phyloP scores from a whole-genome alignment of 2,797 vertebrate genomes.

The Danio aesculapii region DNA sequence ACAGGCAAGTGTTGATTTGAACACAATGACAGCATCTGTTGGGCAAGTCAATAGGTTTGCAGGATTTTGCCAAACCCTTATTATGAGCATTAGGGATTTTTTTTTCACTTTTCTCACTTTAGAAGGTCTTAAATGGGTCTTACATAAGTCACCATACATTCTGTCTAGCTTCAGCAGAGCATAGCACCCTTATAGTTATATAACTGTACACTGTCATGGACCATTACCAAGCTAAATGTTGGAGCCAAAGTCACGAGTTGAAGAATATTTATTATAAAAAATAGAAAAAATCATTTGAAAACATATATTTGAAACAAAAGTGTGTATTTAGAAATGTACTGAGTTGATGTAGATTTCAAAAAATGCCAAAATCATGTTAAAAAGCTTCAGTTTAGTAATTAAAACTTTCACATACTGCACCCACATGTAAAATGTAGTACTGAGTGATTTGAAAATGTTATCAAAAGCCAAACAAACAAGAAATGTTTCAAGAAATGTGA shows the following conservation, averaged over 20 bases:
- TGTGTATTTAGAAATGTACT: neutral
- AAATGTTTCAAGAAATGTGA: neutral
- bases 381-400: too few species aligned
- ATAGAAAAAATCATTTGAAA: neutral
- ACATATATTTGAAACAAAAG: neutral
- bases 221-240: neutral
- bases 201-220: neutral
- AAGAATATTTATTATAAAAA: neutral
- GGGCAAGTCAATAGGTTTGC: conserved; percentile 6
- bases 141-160: neutral
- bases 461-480: too few species aligned
- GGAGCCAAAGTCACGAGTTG: neutral
- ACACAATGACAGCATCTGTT: conserved; percentile 43
- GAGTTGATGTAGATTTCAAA: neutral
- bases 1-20: conserved; percentile 20
- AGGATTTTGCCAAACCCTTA: conserved; percentile 18
- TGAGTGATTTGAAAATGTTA: too few species aligned
- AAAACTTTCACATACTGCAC: too few species aligned
- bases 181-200: neutral
- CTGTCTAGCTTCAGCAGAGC: conserved; percentile 6
- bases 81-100: neutral
- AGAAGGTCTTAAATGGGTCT: neutral
- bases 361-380: neutral
- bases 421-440: too few species aligned
- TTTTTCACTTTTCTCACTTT: neutral